A percentile compares a stretch with the other conserved stretches of the same genome.
phyloP scores from a whole-genome alignment of 2,113 vertebrate genomes.

The Ciconia boyciana region DNA sequence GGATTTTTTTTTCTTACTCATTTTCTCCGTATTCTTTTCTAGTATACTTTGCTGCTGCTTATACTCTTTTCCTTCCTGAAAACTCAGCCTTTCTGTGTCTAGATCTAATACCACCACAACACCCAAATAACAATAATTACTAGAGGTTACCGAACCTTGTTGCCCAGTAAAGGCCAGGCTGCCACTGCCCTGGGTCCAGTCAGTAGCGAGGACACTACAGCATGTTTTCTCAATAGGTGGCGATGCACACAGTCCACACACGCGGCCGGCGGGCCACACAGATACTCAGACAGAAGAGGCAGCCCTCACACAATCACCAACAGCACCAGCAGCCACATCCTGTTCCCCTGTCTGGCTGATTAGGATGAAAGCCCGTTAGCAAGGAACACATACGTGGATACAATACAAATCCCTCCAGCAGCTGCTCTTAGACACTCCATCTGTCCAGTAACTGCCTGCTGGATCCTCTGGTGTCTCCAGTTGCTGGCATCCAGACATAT shows the following conservation, averaged over 20 bases:
- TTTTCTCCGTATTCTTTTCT: neutral
- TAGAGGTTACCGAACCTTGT: neutral
- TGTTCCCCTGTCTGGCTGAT: neutral
- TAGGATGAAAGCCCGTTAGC: neutral
- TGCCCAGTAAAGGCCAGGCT: neutral
- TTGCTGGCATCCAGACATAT: neutral
- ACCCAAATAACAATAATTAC: neutral
- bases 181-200: neutral
- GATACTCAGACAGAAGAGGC: neutral
- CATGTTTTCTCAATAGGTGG: neutral
- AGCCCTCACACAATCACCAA: neutral
- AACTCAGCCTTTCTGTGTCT: neutral
- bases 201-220: neutral
- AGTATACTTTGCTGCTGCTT: neutral
- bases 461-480: neutral
- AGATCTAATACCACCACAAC: neutral
- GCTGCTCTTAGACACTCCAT: neutral
- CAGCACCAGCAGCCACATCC: neutral
- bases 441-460: neutral
- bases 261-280: neutral
- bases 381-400: neutral
- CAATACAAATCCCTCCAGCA: neutral
- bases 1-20: neutral
- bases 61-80: neutral
- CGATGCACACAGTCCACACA: neutral